Evolutionary conservation across 2,888 invertebrate genomes (phyloP).

Genomic region (Epinotia nisella): DNA sequence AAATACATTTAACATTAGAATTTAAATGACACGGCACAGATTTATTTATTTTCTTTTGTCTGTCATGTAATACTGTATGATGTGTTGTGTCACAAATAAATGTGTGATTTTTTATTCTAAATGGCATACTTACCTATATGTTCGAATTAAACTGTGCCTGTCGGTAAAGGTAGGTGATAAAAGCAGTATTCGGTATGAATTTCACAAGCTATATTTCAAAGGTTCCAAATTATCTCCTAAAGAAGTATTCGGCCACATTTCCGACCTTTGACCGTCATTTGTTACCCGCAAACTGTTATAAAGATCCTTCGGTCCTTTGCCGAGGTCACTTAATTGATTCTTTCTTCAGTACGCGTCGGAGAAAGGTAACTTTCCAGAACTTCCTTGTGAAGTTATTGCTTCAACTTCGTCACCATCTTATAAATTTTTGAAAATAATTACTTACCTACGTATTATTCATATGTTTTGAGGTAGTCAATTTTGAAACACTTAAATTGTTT

Average conservation of each 20-base stretch:
- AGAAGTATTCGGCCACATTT: constrained; percentile 43
- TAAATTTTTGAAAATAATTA: constrained; percentile 2
- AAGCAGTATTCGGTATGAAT: constrained; percentile 29
- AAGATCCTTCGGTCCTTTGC: constrained; percentile 34
- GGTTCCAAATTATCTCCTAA: constrained; percentile 40
- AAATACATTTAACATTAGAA: too few species aligned
- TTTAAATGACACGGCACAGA: too few species aligned
- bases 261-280: constrained; percentile 45
- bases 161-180: constrained; percentile 1
- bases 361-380: constrained; percentile 12
- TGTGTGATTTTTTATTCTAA: too few species aligned
- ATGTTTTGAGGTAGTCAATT: too few species aligned
- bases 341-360: constrained; percentile 25
- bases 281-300: constrained; percentile 44
- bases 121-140: too few species aligned
- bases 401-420: background rate
- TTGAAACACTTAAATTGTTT: too few species aligned
- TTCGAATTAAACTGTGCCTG: background rate
- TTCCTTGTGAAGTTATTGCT: constrained; percentile 15
- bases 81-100: too few species aligned
- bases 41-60: too few species aligned
- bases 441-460: background rate
- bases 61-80: too few species aligned
- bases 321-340: constrained; percentile 44
- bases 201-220: constrained; percentile 33